phyloP scores from a whole-genome alignment of 2,113 vertebrate species.

The Trogon melanurus region DNA sequence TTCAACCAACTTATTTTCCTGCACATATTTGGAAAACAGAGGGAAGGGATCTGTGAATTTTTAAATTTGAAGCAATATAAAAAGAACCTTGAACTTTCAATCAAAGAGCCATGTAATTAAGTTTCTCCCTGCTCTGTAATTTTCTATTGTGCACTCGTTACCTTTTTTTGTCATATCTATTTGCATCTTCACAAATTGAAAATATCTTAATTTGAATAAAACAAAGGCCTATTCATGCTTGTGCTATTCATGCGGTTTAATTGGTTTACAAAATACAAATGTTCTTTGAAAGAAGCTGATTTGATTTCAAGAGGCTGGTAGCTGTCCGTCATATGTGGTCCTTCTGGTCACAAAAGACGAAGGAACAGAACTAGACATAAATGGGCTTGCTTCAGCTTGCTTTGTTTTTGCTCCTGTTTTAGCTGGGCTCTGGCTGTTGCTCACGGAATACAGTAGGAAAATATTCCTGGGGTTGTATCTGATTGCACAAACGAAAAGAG shows the following conservation, averaged over 20 bases:
- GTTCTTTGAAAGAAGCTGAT: slow-evolving; percentile 40
- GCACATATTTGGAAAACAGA: slow-evolving; percentile 44
- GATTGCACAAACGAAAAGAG: background rate
- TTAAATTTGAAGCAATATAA: slow-evolving; percentile 9
- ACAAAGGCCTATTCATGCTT: slow-evolving; percentile 48
- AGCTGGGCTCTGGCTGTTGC: background rate
- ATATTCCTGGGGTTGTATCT: background rate
- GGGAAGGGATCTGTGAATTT: background rate
- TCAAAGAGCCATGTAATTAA: slow-evolving; percentile 47
- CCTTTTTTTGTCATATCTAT: slow-evolving; percentile 49
- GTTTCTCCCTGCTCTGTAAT: slow-evolving; percentile 34
- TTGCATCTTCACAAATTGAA: slow-evolving; percentile 37
- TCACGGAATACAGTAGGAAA: background rate
- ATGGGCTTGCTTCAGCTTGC: slow-evolving; percentile 1
- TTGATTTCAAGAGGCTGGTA: slow-evolving; percentile 6
- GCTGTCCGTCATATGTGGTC: background rate
- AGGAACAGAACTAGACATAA: background rate
- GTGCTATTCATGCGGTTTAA: slow-evolving; percentile 34
- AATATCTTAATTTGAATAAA: slow-evolving; percentile 54
- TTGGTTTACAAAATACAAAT: slow-evolving; percentile 57
- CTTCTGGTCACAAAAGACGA: background rate
- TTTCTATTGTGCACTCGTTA: slow-evolving; percentile 47
- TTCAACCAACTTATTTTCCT: background rate
- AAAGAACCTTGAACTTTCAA: slow-evolving; percentile 29
- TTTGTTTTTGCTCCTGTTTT: slow-evolving; percentile 13